phyloP scores from a whole-genome alignment of 2,888 invertebrate genomes.

The Cinara cedri region DNA sequence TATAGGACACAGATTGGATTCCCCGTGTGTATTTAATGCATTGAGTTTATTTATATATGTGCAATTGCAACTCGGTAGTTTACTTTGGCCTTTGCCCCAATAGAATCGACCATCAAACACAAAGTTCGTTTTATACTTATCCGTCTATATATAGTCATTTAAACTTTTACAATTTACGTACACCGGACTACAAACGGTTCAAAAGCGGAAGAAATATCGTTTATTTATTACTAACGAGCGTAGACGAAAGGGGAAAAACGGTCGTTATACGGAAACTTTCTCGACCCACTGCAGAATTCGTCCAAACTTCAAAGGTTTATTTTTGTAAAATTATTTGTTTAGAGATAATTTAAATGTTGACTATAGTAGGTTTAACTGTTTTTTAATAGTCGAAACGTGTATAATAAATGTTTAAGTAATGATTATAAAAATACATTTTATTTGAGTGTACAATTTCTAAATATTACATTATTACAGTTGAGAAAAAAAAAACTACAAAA shows the following conservation, averaged over 20 bases:
- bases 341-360: constrained; percentile 17
- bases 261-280: constrained; percentile 39
- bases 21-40: constrained; percentile 40
- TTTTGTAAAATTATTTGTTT: constrained; percentile 30
- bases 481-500: no score
- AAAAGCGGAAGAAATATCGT: constrained; percentile 45
- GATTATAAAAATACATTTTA: background rate
- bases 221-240: constrained; percentile 55
- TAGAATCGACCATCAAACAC: constrained; percentile 44
- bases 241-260: constrained; percentile 25
- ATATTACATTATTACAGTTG: background rate
- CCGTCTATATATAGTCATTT: constrained; percentile 40
- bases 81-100: constrained; percentile 35
- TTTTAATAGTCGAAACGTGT: constrained; percentile 1
- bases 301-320: constrained; percentile 37
- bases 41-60: constrained; percentile 25
- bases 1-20: constrained; percentile 38
- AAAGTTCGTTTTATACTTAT: constrained; percentile 51
- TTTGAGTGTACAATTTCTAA: background rate
- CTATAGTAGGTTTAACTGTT: background rate
- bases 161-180: constrained; percentile 55
- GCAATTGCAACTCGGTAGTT: constrained; percentile 33
- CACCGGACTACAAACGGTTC: constrained; percentile 14
- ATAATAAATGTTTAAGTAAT: background rate
- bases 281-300: constrained; percentile 28